Base-by-base conservation (phyloP, 1,140 invertebrate genomes). In the Probaryconus sp. region DNA sequence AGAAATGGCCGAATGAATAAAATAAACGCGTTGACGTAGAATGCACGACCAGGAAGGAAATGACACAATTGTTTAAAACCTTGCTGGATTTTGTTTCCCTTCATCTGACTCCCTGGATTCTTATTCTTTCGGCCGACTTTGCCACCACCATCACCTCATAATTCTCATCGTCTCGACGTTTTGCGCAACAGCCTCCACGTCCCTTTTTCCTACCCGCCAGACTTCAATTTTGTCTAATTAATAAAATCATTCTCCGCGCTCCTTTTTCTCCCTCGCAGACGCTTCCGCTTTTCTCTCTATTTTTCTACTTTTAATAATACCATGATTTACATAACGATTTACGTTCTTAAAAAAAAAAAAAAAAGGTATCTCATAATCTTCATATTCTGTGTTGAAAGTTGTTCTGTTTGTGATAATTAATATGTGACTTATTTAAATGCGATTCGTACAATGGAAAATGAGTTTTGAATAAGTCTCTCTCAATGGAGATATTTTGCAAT, bases 161-260 rank as follows among this genome's bases (percentile, higher is more conserved):
- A 38, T 65, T 65, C 37, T 38, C 60, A 11, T 17, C 28, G 14
- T 50, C 45, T 42, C 28, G 20, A 9, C 50, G 10, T 5, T 37
- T 42, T 28, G n/a, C 6, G 33, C n/a, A 14, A 35, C 60, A 6
- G 14, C 33, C 16, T n/a, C 17, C 10, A n/a, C 21, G 2, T 47
- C 30, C 24, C 40, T 37, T 56, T 55, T 43, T 20, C 24, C 17
- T 13, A 11, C 7, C 38, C 28, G 33, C 51, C 51, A 38, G 37
- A 50, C 56, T 58, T 63, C 70, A 75, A 55, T 71, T 75, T 64
- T 13, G 33, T 16, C 48, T 78, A 78, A 78, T 75, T 72, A 75
- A 78, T 78, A 63, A 56, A 72, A 71, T 75, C 76, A 72, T 47
- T 30, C 21, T 45, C 35, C 33, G 20, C 30, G 28, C 47, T 28